Conservation (phyloP, 2,113 vertebrate species). For the Phoenicopterus ruber region DNA sequence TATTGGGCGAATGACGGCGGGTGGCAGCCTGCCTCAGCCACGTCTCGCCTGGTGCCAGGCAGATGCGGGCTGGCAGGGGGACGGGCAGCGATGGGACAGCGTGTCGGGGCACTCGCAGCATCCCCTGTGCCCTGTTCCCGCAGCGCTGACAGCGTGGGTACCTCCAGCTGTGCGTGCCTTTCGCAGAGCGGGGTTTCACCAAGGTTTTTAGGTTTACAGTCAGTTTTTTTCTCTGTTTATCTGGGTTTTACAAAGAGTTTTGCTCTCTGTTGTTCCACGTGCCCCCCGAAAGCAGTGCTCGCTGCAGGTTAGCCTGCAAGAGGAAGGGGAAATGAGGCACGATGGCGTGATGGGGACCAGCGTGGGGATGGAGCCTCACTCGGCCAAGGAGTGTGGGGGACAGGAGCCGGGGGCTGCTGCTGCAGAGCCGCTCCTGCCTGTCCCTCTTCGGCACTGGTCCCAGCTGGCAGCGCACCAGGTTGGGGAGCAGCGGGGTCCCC, state of each 20-base stretch:
- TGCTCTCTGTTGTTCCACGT: not conserved
- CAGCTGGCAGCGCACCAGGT: rapidly evolving
- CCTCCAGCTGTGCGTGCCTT: not conserved
- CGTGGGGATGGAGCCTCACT: not conserved
- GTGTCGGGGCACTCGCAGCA: rapidly evolving
- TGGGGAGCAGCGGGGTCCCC: not conserved
- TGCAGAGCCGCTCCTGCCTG: not conserved
- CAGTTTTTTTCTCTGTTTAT: not conserved
- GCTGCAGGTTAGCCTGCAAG: not conserved
- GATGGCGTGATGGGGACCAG: not conserved
- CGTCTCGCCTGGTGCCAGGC: not conserved
- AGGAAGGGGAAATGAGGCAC: not conserved
- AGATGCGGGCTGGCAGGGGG: not conserved
- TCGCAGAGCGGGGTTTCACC: rapidly evolving
- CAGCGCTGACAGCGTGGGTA: rapidly evolving
- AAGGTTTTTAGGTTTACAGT: not conserved
- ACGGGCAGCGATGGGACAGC: not conserved
- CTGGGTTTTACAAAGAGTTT: not conserved
- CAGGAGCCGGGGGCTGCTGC: not conserved
- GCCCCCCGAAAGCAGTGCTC: not conserved
- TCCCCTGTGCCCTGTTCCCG: rapidly evolving
- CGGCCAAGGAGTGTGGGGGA: rapidly evolving
- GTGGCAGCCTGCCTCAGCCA: not conserved
- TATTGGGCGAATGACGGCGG: not conserved
- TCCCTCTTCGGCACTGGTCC: not conserved